Percentiles rank a stretch among this genome's conserved stretches.
Conservation (phyloP, 1,140 invertebrate species). For the Melanaphis sacchari region DNA sequence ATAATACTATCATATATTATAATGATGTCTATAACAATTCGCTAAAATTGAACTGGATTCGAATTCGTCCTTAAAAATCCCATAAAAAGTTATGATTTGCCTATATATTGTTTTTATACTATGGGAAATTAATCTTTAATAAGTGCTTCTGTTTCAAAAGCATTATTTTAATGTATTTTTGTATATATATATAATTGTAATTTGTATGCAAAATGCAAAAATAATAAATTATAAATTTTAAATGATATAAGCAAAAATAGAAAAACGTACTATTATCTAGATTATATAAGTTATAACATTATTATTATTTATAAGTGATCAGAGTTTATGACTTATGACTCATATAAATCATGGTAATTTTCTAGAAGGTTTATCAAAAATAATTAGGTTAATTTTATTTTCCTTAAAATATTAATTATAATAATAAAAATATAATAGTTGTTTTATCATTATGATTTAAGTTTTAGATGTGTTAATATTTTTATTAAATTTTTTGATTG, state of each 20-base stretch:
- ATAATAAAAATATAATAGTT: background rate
- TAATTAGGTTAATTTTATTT: background rate
- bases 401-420: background rate
- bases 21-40: background rate
- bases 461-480: background rate
- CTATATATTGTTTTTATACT: background rate
- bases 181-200: background rate
- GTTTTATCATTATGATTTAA: background rate
- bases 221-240: background rate
- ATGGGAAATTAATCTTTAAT: background rate
- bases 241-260: background rate
- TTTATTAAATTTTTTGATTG: background rate
- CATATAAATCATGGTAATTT: background rate
- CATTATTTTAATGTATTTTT: background rate
- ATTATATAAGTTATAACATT: background rate
- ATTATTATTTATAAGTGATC: background rate
- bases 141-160: background rate
- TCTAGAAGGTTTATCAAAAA: background rate
- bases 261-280: background rate
- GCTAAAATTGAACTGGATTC: background rate
- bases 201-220: background rate
- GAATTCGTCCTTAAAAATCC: background rate
- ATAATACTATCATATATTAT: background rate
- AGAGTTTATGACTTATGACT: background rate
- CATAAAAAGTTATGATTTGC: background rate